Conservation (phyloP, 2,888 invertebrate species). For the Colletes collaris region DNA sequence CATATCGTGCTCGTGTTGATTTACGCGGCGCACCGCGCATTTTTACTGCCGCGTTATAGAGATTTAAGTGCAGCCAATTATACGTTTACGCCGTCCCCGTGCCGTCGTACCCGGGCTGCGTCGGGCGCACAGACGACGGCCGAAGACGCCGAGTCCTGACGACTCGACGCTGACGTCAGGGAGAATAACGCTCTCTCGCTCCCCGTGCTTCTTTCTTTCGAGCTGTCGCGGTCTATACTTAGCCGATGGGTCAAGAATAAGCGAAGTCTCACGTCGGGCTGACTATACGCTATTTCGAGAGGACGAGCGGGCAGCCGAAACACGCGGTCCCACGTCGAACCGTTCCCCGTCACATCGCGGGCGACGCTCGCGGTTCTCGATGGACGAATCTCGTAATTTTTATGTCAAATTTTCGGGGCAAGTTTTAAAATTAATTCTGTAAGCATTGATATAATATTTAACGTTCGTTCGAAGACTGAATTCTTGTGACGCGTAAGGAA, state of each 20-base stretch:
- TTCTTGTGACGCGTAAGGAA: too few species aligned
- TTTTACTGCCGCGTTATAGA: constrained; percentile 81
- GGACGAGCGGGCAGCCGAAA: constrained; percentile 44
- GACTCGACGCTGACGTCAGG: constrained; percentile 45
- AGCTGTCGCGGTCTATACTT: constrained; percentile 66
- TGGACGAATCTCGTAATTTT: too few species aligned
- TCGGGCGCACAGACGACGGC: constrained; percentile 10
- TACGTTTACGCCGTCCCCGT: constrained; percentile 77
- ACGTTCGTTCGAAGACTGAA: too few species aligned
- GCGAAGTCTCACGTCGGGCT: constrained; percentile 59
- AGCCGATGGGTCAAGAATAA: constrained; percentile 67
- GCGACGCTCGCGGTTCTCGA: too few species aligned
- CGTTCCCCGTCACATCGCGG: not conserved
- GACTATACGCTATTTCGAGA: constrained; percentile 76
- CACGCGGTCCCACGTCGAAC: constrained; percentile 38
- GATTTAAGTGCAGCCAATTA: constrained; percentile 82
- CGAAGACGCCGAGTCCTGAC: constrained; percentile 19
- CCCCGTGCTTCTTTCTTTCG: constrained; percentile 55
- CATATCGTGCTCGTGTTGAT: constrained; percentile 81
- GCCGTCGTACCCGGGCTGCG: constrained; percentile 5
- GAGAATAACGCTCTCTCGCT: constrained; percentile 22
- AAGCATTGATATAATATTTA: too few species aligned
- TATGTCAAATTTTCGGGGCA: too few species aligned
- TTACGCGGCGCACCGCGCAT: constrained; percentile 79
- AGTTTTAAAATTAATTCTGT: too few species aligned